phyloP scores from a whole-genome alignment of 2,888 invertebrate genomes.

The Eudemis profundana region DNA sequence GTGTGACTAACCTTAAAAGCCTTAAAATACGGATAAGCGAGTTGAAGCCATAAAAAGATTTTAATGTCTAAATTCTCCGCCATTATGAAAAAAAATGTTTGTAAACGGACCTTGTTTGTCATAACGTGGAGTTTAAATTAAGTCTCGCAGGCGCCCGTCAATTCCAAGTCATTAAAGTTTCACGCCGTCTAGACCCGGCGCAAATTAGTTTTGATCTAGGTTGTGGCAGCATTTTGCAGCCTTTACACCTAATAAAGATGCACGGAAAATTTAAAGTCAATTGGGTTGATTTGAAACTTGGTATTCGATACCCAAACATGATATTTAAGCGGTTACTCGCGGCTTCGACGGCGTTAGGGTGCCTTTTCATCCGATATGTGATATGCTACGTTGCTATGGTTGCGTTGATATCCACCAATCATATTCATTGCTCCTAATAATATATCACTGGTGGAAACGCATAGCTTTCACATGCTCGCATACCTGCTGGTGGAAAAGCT shows the following conservation, averaged over 20 bases:
- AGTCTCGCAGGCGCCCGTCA: slow-evolving; percentile 5
- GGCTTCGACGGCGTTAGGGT: too few species aligned
- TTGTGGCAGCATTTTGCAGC: background rate
- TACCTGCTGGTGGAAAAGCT: too few species aligned
- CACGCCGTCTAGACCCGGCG: background rate
- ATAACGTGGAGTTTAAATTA: slow-evolving; percentile 13
- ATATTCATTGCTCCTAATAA: too few species aligned
- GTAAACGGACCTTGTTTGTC: slow-evolving; percentile 4
- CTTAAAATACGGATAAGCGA: background rate
- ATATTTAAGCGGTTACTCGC: too few species aligned
- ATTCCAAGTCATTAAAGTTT: slow-evolving; percentile 25
- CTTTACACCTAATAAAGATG: background rate
- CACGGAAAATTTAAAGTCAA: background rate
- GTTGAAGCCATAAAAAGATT: background rate
- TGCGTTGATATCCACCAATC: too few species aligned
- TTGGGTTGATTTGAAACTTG: too few species aligned
- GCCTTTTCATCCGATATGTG: too few species aligned
- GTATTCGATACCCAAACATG: too few species aligned
- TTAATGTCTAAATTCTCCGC: background rate
- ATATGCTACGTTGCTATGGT: too few species aligned
- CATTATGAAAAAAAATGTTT: background rate
- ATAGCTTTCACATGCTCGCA: too few species aligned
- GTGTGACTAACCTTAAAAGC: background rate
- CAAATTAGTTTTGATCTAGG: slow-evolving; percentile 9
- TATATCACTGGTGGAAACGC: too few species aligned